A percentile compares a stretch with the other conserved stretches of the same genome.
phyloP scores from a whole-genome alignment of 2,888 invertebrate genomes.

The Synergus itoensis region DNA sequence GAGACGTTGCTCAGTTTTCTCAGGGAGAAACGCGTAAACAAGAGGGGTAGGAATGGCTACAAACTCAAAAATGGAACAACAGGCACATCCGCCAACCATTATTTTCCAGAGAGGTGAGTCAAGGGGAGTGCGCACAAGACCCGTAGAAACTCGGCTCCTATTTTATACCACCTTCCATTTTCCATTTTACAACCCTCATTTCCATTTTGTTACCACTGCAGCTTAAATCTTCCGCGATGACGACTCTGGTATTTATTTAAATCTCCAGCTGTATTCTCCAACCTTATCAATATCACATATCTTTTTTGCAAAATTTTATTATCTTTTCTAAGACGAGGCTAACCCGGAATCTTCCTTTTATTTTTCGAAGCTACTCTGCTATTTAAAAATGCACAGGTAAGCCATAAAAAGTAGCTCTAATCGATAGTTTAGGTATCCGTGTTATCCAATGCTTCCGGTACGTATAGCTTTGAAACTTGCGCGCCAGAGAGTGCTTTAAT shows the following conservation, averaged over 20 bases:
- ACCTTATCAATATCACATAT: constrained; percentile 7
- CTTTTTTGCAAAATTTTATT: not conserved
- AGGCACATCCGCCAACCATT: constrained; percentile 68
- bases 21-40: constrained; percentile 19
- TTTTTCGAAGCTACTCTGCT: too few species aligned
- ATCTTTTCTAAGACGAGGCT: too few species aligned
- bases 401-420: not conserved
- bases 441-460: not conserved
- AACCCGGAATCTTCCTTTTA: too few species aligned
- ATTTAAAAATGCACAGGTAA: not conserved
- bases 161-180: constrained; percentile 68
- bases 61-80: constrained; percentile 69
- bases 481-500: not conserved
- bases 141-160: constrained; percentile 54
- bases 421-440: constrained; percentile 12
- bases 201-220: constrained; percentile 66
- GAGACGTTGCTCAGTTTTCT: not conserved
- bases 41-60: constrained; percentile 53
- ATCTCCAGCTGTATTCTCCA: not conserved
- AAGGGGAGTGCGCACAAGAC: constrained; percentile 18
- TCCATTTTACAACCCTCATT: constrained; percentile 69
- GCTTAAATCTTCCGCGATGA: constrained; percentile 65
- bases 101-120: constrained; percentile 59
- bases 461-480: not conserved
- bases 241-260: constrained; percentile 38